A percentile compares a stretch with the other conserved stretches of the same genome.
phyloP scores from a whole-genome alignment of 1,140 invertebrate genomes.

The Amphibalanus amphitrite region DNA sequence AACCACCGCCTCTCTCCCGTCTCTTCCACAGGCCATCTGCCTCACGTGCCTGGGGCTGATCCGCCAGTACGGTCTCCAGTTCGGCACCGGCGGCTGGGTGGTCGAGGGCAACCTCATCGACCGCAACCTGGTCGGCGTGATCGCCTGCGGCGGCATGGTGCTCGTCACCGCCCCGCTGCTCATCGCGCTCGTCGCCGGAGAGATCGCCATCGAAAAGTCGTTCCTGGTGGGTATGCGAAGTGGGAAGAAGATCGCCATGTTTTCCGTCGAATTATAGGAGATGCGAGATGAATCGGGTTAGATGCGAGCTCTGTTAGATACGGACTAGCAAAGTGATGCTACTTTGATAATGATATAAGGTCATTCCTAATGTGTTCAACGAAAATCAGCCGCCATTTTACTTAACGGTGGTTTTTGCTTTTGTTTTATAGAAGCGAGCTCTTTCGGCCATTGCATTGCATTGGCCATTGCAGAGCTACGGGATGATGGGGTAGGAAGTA shows the following conservation, averaged over 20 bases:
- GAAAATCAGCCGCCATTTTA: no score
- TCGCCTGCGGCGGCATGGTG: constrained; percentile 14
- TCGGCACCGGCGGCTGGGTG: constrained; percentile 5
- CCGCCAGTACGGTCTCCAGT: constrained; percentile 13
- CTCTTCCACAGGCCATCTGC: constrained; percentile 9
- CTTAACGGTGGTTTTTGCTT: no score
- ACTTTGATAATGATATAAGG: no score
- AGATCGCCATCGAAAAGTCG: constrained; percentile 15
- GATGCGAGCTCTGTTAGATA: background rate
- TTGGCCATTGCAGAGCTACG: no score
- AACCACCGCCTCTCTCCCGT: no score
- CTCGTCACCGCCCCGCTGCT: constrained; percentile 15
- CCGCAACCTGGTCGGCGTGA: constrained; percentile 12
- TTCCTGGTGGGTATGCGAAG: constrained; percentile 12
- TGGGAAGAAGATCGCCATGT: no score
- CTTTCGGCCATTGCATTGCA: no score
- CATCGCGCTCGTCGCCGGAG: constrained; percentile 8
- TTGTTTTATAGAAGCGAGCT: no score
- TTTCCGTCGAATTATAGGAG: background rate
- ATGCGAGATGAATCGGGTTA: background rate
- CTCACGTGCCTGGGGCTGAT: constrained; percentile 14
- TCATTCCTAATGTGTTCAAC: no score
- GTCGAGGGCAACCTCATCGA: constrained; percentile 7
- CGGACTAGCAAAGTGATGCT: background rate
- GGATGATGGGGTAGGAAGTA: no score